Percentiles rank a stretch among this genome's conserved stretches.
Conservation (phyloP, 1,140 invertebrate genomes). For the Latrodectus geometricus region DNA sequence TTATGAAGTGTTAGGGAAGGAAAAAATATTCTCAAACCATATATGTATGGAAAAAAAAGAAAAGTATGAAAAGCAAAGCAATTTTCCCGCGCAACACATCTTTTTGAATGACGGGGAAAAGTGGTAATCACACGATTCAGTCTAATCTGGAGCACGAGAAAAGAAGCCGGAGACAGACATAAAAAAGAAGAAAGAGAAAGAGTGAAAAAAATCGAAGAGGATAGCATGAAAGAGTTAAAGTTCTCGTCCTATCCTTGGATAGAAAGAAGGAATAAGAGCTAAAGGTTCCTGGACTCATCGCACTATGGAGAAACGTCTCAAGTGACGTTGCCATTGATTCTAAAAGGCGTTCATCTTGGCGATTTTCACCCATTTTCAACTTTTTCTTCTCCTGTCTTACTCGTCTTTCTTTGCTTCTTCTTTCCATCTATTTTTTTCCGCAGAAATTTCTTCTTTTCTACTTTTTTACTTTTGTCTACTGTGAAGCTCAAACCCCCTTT, state of each 20-base stretch:
- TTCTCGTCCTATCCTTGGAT: conserved; percentile 11
- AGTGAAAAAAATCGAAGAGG: background rate
- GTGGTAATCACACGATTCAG: conserved; percentile 52
- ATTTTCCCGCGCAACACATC: conserved; percentile 38
- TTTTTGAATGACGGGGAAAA: conserved; percentile 55
- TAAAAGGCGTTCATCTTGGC: conserved; percentile 32
- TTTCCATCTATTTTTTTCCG: conserved; percentile 5
- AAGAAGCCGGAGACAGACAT: background rate
- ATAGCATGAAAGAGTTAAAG: conserved; percentile 35
- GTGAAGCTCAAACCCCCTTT: background rate
- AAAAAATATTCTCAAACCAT: background rate
- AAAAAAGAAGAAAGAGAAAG: conserved; percentile 12
- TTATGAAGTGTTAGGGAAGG: background rate
- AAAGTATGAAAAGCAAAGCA: conserved; percentile 30
- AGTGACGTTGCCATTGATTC: conserved; percentile 53
- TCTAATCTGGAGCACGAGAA: conserved; percentile 44
- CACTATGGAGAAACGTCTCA: conserved; percentile 22
- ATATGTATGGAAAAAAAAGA: conserved; percentile 2
- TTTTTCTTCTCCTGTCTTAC: conserved; percentile 2
- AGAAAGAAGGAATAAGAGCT: conserved; percentile 28
- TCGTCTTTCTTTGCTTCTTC: background rate
- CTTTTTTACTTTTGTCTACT: conserved; percentile 29
- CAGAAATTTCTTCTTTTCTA: background rate
- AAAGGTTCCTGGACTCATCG: conserved; percentile 12
- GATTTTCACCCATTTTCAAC: conserved; percentile 47